Conservation (phyloP, 2,797 vertebrate species). For the Onychomys arenicola region DNA sequence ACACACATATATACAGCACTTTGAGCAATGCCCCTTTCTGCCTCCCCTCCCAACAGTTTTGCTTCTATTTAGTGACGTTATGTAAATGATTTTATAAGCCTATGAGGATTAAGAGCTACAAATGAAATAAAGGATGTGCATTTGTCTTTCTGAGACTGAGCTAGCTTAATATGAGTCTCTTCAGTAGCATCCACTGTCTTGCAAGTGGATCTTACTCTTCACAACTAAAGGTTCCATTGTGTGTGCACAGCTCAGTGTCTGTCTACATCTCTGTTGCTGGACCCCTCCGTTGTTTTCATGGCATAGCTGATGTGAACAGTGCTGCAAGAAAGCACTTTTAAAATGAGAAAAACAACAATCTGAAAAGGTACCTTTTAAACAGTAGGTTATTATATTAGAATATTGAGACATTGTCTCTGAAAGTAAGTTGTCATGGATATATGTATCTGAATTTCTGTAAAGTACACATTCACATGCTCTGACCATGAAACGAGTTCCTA, state of each 20-base stretch:
- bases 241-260: background rate
- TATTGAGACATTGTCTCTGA: background rate
- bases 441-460: background rate
- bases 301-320: background rate
- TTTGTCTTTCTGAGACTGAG: background rate
- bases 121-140: background rate
- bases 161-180: background rate
- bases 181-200: background rate
- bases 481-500: background rate
- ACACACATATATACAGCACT: background rate
- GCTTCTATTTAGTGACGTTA: background rate
- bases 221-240: background rate
- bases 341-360: slow-evolving; percentile 58
- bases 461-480: background rate
- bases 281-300: background rate
- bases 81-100: background rate
- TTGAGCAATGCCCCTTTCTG: background rate
- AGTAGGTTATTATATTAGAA: background rate
- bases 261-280: background rate
- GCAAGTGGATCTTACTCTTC: background rate
- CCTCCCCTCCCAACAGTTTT: background rate
- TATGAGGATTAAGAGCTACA: background rate
- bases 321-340: background rate
- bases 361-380: slow-evolving; percentile 36
- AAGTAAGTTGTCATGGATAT: background rate